Evolutionary conservation across 2,113 vertebrate genomes (phyloP), one percentile per base, ranked within the genome.

Genomic region (Phalacrocorax carbo): DNA sequence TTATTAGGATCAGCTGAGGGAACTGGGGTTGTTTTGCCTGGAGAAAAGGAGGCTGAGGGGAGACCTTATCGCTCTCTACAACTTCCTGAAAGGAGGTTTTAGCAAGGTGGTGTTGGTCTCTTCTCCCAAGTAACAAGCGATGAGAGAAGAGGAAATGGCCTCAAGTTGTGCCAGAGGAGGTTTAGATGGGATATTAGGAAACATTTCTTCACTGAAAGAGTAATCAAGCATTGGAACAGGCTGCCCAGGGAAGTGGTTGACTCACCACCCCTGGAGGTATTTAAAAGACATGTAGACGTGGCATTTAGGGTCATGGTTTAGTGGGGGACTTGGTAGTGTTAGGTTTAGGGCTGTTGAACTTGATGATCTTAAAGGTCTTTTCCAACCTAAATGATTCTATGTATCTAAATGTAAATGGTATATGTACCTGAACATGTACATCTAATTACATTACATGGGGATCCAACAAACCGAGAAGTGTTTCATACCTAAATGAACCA

Each of bases 61-160:
- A 60, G 5, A 77, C 26, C 40, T 38, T 38, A 38, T 38, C 3
- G 38, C 38, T 38, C 38, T 46, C 23, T 76, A 26, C 52, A 34
- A 44, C 40, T 66, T 44, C 40, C 9, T 23, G 29, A 44, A 60
- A 17, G 19, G 34, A 48, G 34, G 26, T 4, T 44, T 19, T 17
- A 38, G 57, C 0, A 2, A 48, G 14, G 57, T 30, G 6, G 57
- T 9, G 26, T 36, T 1, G 0, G 19, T 61, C 42, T 48, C 55
- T 61, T 77, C 6, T 36, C 19, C 26, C 57, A 77, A 48, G 34
- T 30, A 61, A 23, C 17, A 30, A 36, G 19, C 2, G 34, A 36
- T 16, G 61, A 34, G 14, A 60, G 1, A 2, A 38, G 13, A 76
- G 32, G 7, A 76, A 58, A 76, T 3, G 2, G 23, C 18, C 32